Evolutionary conservation across 2,888 invertebrate species (phyloP), one percentile per base, ranked within the genome.

Genomic region (Eilema sororculum): DNA sequence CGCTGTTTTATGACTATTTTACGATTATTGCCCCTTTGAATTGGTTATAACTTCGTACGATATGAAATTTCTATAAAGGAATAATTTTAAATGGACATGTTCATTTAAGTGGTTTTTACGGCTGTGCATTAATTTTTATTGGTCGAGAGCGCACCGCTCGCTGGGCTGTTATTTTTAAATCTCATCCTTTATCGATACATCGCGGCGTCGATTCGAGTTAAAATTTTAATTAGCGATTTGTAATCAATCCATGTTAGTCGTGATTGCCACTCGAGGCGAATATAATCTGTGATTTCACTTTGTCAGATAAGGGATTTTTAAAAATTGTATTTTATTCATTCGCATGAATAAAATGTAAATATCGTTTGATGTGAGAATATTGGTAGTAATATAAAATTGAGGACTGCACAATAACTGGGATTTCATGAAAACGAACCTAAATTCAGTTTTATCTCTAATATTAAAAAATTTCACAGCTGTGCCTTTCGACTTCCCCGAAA

Each of bases 11-110:
- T 86, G 92, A 90, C 87, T 87, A 86, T 93, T 95, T 94, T 94
- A 95, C 91, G 93, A 92, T 93, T 93, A 94, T 94, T 89, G 91
- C 93, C 90, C 87, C 88, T 90, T 89, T 88, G 93, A 93, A 94
- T 93, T 89, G 93, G 91, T 93, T 92, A 93, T 93, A 91, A 92
- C 92, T 89, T 88, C 87, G 89, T 89, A 89, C 89, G 93, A 93
- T 94, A 93, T 95, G 91, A 93, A 94, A 92, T 90, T 93, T 92
- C 91, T 94, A 90, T 92, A 91, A 89, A 90, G 88, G 89, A 89
- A 92, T 91, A 89, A 90, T 90, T 92, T 92, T 87, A 91, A 93
- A 94, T 92, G 90, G 89, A 92, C 90, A 90, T 92, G 92, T 93
- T 93, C 90, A 91, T 93, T 92, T 90, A 87, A 88, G 86, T 89